Conservation (phyloP, 2,113 vertebrate species). For the Chionodraco myersi region DNA sequence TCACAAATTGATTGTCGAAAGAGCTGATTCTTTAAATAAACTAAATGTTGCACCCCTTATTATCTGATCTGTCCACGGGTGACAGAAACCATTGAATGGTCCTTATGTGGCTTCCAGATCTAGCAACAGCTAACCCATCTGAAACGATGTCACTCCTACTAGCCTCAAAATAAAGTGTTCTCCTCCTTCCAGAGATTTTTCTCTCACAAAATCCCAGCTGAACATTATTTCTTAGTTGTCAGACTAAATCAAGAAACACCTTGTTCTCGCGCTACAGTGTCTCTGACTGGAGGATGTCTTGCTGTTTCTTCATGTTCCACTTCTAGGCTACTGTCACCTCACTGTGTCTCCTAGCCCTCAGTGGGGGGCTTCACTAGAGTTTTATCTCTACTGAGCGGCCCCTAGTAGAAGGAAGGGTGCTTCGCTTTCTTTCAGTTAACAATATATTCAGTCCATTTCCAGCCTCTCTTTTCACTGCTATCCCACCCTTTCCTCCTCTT, state of each 20-base stretch:
- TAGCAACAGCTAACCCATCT: constrained; percentile 1
- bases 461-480: constrained; percentile 25
- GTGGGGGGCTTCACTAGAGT: constrained; percentile 12
- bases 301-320: constrained; percentile 26
- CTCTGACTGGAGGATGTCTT: constrained; percentile 15
- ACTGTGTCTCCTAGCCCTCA: constrained; percentile 26
- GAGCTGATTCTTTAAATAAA: no score
- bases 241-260: constrained; percentile 26
- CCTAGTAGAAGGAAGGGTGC: constrained; percentile 6
- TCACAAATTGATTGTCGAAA: no score
- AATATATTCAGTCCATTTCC: constrained; percentile 21
- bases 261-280: constrained; percentile 22
- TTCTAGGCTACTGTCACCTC: constrained; percentile 45
- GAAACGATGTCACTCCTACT: neutral
- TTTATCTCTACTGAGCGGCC: constrained; percentile 24
- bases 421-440: constrained; percentile 37
- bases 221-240: constrained; percentile 17
- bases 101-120: neutral
- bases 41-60: neutral
- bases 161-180: constrained; percentile 6
- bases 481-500: constrained; percentile 26
- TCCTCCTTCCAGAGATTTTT: neutral
- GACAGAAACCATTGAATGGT: neutral
- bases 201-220: constrained; percentile 20
- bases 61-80: neutral